Evolutionary conservation across 1,140 invertebrate genomes (phyloP), one percentile per base, ranked within the genome.

Genomic region (Laupala kohalensis): DNA sequence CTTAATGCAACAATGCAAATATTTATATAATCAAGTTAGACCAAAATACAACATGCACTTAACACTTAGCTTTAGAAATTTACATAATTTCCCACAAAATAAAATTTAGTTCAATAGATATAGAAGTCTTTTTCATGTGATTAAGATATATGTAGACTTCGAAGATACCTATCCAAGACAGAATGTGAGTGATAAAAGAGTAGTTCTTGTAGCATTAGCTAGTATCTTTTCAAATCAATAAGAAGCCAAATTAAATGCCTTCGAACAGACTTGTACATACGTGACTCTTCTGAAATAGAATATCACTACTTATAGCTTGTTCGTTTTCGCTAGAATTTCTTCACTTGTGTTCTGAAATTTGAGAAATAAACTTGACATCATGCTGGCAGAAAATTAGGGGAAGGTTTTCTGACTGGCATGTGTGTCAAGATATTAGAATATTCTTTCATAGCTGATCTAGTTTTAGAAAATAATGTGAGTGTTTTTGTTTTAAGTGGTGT

Each of bases 381-480:
- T 71, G 70, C 70, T 65, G 63, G 23, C 70, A 71, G 76, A 75
- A 80, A 81, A 81, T 80, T 81, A 73, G 80, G 80, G 80, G 80
- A 81, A 81, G 79, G 76, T 81, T 81, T 81, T 76, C 71, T 73
- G 77, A 78, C 77, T 74, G 73, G 76, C 69, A 73, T 69, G 27
- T 72, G 25, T 37, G 62, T 62, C 62, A 70, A 62, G 29, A 53
- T 53, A 53, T 53, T 13, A 53, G 9, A 29, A 19, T 30, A 70
- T 4, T 28, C 30, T 23, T 71, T 25, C 66, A n/a, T 13, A 13
- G 19, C 19, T 53, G 19, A n/a, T n/a, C 37, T 53, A 53, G 9
- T 53, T 53, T 53, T 53, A 13, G 37, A 9, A 53, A 9, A 53
- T 53, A 53, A 53, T 53, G 37, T 53, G 37, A 53, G 19, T 53